phyloP scores from a whole-genome alignment of 2,797 vertebrate genomes.

The Schizopygopsis malacanthus region DNA sequence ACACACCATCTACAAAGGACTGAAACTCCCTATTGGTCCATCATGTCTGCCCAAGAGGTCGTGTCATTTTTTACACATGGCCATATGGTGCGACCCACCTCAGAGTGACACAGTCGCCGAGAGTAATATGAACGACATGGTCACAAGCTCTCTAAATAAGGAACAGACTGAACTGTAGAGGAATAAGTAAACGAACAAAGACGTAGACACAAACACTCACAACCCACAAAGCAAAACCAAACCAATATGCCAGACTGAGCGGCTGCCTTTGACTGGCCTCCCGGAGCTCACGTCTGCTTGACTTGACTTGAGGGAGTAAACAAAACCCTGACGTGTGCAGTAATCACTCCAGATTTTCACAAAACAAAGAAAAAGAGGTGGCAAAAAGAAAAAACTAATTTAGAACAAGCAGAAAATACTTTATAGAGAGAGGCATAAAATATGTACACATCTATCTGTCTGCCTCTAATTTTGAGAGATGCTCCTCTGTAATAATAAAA shows the following conservation, averaged over 20 bases:
- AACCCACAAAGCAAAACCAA: slow-evolving; percentile 41
- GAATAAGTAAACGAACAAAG: slow-evolving; percentile 45
- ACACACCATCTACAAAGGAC: not conserved
- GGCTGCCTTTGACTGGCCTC: slow-evolving; percentile 42
- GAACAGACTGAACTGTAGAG: slow-evolving; percentile 53
- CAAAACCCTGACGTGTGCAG: slow-evolving; percentile 35
- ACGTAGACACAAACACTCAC: slow-evolving; percentile 22
- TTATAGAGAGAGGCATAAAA: slow-evolving; percentile 13
- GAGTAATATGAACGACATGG: slow-evolving; percentile 63
- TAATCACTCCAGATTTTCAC: slow-evolving; percentile 38
- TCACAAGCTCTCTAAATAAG: slow-evolving; percentile 45
- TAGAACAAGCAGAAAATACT: not conserved
- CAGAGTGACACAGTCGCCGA: slow-evolving; percentile 65
- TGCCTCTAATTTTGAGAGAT: not conserved
- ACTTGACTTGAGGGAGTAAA: slow-evolving; percentile 53
- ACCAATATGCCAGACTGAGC: slow-evolving; percentile 45
- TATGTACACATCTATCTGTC: not conserved
- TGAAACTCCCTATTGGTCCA: not conserved
- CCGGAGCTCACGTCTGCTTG: slow-evolving; percentile 30
- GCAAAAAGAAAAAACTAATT: not conserved
- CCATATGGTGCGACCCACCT: slow-evolving; percentile 70
- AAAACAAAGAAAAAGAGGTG: slow-evolving; percentile 21
- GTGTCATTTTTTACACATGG: slow-evolving; percentile 61
- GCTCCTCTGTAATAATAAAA: not conserved
- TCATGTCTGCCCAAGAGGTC: slow-evolving; percentile 48